Percentiles rank a stretch among this genome's conserved stretches.
phyloP scores from a whole-genome alignment of 2,888 invertebrate species.

The Lithophane leautieri region DNA sequence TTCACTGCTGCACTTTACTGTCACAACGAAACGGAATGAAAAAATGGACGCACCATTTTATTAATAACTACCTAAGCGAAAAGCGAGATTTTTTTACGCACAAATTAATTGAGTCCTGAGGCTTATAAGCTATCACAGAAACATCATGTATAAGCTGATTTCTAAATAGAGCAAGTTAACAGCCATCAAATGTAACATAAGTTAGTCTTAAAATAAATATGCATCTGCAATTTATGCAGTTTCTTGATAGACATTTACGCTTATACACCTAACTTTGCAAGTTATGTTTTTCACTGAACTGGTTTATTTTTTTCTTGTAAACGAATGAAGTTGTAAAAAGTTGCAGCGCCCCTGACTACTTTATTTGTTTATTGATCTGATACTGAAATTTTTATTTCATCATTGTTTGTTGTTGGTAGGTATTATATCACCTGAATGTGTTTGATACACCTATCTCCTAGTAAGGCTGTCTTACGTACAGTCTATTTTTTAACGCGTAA shows the following conservation, averaged over 20 bases:
- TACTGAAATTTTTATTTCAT: not conserved
- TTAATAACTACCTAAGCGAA: not conserved
- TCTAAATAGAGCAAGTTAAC: constrained; percentile 29
- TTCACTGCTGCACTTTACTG: not conserved
- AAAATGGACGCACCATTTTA: not conserved
- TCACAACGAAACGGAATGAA: not conserved
- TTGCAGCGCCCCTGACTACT: not conserved
- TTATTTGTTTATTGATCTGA: constrained; percentile 12
- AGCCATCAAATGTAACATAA: not conserved
- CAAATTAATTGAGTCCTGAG: constrained; percentile 26
- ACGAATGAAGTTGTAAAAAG: constrained; percentile 26
- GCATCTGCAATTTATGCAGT: constrained; percentile 18
- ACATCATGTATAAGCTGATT: constrained; percentile 15
- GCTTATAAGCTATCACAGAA: constrained; percentile 22
- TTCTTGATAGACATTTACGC: not conserved
- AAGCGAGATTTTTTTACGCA: not conserved
- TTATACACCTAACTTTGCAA: constrained; percentile 6
- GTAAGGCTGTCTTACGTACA: not conserved
- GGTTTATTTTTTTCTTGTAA: constrained; percentile 26
- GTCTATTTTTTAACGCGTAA: no score
- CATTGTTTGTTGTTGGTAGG: not conserved
- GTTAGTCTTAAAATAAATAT: constrained; percentile 15
- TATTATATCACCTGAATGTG: not conserved
- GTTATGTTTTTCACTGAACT: constrained; percentile 6
- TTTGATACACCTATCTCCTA: not conserved